Conservation (phyloP, 2,888 invertebrate species). For the Drosophila melanocephala region DNA sequence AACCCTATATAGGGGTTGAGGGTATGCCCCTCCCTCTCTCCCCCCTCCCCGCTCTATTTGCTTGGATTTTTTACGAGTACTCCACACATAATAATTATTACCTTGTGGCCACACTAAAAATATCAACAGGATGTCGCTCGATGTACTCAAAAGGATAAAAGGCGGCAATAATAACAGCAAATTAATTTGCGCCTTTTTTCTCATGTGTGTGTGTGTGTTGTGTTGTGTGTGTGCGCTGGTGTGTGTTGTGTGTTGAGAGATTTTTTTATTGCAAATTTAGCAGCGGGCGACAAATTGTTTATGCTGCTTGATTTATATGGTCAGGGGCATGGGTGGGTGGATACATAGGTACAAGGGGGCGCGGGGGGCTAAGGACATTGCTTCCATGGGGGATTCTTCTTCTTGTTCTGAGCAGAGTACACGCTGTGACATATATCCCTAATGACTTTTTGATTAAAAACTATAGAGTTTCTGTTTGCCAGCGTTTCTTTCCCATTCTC, state of each 20-base stretch:
- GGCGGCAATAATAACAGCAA: conserved; percentile 57
- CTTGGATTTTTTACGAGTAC: conserved; percentile 18
- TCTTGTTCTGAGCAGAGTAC: conserved; percentile 32
- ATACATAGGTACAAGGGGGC: background rate
- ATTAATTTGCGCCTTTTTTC: conserved; percentile 63
- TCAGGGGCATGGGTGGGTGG: background rate
- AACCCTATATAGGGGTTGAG: conserved; percentile 52
- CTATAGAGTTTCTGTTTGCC: conserved; percentile 71
- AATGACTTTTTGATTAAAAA: conserved; percentile 79
- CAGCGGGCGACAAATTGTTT: conserved; percentile 80
- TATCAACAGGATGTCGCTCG: conserved; percentile 67
- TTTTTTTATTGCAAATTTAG: conserved; percentile 75
- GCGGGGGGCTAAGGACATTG: background rate
- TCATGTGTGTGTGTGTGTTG: conserved; percentile 4
- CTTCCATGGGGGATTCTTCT: conserved; percentile 7
- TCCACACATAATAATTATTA: conserved; percentile 57
- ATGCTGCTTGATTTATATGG: conserved; percentile 69
- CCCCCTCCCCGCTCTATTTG: background rate
- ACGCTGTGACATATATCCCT: conserved; percentile 67
- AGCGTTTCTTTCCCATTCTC: conserved; percentile 4
- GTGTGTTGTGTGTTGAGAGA: conserved; percentile 50
- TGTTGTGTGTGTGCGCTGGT: background rate
- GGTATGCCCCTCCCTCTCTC: background rate
- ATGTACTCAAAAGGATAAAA: conserved; percentile 64
- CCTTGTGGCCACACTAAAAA: conserved; percentile 70